Percentiles rank a stretch among this genome's conserved stretches.
These are phyloP conservation scores for Xyliphius kryptos DNA, from an alignment of 2,113 vertebrate genomes.

Conservation along the genomic window DNA sequence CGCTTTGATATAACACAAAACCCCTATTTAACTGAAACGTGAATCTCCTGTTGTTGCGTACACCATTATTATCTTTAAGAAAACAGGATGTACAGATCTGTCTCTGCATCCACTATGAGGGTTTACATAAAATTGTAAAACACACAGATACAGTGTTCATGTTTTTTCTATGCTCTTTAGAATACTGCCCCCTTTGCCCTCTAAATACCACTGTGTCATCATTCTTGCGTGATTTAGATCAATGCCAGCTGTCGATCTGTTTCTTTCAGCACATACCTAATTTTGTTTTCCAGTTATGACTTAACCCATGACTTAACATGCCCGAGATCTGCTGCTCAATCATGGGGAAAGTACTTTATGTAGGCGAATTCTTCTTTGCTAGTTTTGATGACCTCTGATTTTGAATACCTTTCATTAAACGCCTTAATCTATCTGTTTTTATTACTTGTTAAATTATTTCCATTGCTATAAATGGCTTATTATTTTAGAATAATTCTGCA, in stretches of 20 bases:
- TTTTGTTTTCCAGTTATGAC: conserved; percentile 51
- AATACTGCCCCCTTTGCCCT: not conserved
- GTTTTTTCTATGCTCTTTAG: too few relatives aligned
- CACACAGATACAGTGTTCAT: too few relatives aligned
- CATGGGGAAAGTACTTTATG: conserved; percentile 45
- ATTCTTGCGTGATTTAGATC: conserved; percentile 6
- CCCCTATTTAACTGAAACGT: too few relatives aligned
- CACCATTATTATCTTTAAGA: too few relatives aligned
- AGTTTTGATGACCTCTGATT: not conserved
- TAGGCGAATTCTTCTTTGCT: conserved; percentile 28
- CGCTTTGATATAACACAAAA: too few relatives aligned
- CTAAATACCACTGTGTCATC: conserved; percentile 29
- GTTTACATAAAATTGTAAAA: too few relatives aligned
- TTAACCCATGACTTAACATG: conserved; percentile 26
- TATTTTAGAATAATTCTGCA: too few relatives aligned
- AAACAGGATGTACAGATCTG: too few relatives aligned
- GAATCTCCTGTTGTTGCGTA: too few relatives aligned
- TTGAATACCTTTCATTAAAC: too few relatives aligned
- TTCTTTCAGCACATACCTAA: conserved; percentile 38
- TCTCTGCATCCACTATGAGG: too few relatives aligned
- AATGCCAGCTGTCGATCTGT: conserved; percentile 24
- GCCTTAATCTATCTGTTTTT: not conserved
- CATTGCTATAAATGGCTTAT: conserved; percentile 10
- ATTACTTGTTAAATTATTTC: conserved; percentile 27
- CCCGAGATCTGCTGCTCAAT: conserved; percentile 19